Conservation (phyloP, 2,113 vertebrate species). For the Elgaria multicarinata region DNA sequence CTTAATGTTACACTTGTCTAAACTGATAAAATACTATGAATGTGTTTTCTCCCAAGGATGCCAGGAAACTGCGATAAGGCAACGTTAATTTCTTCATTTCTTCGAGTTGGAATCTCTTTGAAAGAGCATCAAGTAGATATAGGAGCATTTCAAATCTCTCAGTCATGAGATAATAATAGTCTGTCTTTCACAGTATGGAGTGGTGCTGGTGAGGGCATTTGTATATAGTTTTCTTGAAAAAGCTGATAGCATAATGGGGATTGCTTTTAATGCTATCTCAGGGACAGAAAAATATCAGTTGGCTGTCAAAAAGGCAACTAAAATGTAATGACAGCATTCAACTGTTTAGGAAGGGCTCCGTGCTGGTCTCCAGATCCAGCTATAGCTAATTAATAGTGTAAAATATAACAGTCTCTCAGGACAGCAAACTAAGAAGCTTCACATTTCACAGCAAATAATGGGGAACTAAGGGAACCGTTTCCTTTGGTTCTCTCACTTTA, state of each 20-base stretch:
- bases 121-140: conserved; percentile 52
- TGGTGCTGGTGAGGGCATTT: not conserved
- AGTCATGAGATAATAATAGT: not conserved
- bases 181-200: conserved; percentile 19
- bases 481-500: not conserved
- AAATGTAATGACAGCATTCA: not conserved
- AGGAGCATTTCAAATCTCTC: not conserved
- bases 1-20: conserved; percentile 54
- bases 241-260: not conserved
- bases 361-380: not conserved
- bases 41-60: conserved; percentile 29
- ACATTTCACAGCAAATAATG: not conserved
- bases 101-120: conserved; percentile 32
- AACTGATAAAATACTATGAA: conserved; percentile 52
- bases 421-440: not conserved
- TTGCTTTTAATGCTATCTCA: not conserved
- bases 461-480: not conserved
- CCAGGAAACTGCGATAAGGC: conserved; percentile 40
- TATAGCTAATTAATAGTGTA: not conserved
- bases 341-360: not conserved
- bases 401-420: not conserved
- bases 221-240: not conserved
- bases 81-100: conserved; percentile 52
- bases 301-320: not conserved
- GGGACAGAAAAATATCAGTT: not conserved